Evolutionary conservation across 2,797 vertebrate species (phyloP).

Genomic region (Xiphophorus birchmanni): DNA sequence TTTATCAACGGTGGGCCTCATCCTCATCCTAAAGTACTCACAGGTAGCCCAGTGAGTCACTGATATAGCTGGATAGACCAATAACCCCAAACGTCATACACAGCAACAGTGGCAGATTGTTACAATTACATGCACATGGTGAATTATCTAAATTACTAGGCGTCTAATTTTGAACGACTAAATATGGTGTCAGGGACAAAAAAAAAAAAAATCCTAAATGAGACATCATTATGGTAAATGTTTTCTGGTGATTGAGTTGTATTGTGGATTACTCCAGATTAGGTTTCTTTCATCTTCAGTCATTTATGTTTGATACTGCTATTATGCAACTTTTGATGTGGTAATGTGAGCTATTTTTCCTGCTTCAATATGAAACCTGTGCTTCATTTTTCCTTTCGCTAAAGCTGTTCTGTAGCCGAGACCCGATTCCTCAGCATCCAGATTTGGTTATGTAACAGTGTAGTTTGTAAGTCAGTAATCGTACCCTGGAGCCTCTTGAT

Average conservation of each 20-base stretch:
- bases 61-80: not conserved
- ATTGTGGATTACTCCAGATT: not conserved
- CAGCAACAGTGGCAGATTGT: not conserved
- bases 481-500: constrained; percentile 46
- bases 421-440: constrained; percentile 23
- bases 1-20: too few species aligned
- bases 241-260: not conserved
- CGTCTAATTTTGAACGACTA: not conserved
- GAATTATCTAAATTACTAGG: not conserved
- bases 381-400: not conserved
- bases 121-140: not conserved
- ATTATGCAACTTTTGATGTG: not conserved
- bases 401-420: constrained; percentile 1
- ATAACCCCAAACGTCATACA: not conserved
- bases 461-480: constrained; percentile 49
- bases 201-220: not conserved
- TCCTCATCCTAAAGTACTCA: too few species aligned
- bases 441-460: constrained; percentile 53
- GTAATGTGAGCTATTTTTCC: not conserved
- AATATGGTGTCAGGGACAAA: not conserved
- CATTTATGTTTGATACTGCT: not conserved
- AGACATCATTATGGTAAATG: not conserved
- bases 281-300: not conserved
- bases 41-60: too few species aligned
- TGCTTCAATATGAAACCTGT: not conserved